phyloP scores from a whole-genome alignment of 2,797 vertebrate species.

The Enteromius viviparus region DNA sequence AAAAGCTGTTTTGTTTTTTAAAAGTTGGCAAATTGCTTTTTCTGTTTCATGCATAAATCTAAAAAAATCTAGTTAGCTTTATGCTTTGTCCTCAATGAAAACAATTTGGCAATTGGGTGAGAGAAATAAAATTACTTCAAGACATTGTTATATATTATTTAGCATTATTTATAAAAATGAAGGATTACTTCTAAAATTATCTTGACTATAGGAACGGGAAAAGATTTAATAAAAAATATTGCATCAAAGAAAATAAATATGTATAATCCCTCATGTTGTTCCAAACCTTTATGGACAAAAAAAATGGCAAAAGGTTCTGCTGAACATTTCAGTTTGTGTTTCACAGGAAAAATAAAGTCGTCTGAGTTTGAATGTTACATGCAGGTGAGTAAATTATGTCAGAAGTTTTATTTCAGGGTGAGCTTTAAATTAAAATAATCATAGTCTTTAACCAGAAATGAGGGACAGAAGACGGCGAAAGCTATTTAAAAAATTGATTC shows the following conservation, averaged over 20 bases:
- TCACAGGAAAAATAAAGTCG: neutral
- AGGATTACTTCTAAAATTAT: neutral
- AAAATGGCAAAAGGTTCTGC: neutral
- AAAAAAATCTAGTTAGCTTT: neutral
- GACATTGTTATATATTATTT: neutral
- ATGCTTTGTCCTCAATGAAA: neutral
- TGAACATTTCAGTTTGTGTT: neutral
- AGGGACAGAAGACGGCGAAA: slow-evolving; percentile 23
- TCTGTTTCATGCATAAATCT: neutral
- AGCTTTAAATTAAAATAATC: slow-evolving; percentile 16
- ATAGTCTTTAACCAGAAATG: slow-evolving; percentile 8
- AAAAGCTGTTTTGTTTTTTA: neutral
- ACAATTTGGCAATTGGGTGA: neutral
- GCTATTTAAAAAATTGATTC: slow-evolving; percentile 23
- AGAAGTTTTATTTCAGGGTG: neutral
- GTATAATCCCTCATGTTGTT: neutral
- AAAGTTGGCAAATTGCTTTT: neutral
- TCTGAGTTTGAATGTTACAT: neutral
- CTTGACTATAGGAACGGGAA: neutral
- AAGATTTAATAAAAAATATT: too few species aligned
- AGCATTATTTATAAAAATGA: neutral
- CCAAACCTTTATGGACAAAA: neutral
- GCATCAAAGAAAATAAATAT: neutral
- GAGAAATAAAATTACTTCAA: neutral
- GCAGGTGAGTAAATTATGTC: neutral